Evolutionary conservation across 1,140 invertebrate species (phyloP).

Genomic region (Pantala flavescens): DNA sequence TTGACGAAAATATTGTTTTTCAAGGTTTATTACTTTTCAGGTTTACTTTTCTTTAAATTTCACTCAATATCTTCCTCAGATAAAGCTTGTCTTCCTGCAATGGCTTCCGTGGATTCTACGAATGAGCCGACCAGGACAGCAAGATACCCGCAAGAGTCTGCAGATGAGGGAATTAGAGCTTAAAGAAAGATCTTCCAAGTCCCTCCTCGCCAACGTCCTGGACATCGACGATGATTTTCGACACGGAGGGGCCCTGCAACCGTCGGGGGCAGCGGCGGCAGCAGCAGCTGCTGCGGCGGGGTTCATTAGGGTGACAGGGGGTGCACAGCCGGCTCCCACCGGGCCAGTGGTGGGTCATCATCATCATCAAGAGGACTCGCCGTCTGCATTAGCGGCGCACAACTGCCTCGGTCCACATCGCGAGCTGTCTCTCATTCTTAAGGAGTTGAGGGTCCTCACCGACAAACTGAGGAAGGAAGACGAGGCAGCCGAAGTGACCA

Average conservation of each 20-base stretch:
- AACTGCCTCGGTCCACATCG: slow-evolving; percentile 39
- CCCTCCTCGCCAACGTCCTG: slow-evolving; percentile 82
- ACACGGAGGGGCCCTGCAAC: slow-evolving; percentile 40
- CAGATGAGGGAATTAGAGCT: slow-evolving; percentile 75
- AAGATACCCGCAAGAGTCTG: slow-evolving; percentile 49
- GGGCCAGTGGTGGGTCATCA: neutral
- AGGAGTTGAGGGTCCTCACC: slow-evolving; percentile 77
- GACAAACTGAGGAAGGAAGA: slow-evolving; percentile 80
- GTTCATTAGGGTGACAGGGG: slow-evolving; percentile 19
- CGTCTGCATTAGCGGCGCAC: slow-evolving; percentile 30
- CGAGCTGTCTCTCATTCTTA: slow-evolving; percentile 73
- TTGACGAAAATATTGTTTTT: too few relatives aligned
- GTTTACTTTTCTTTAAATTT: too few relatives aligned
- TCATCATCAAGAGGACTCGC: slow-evolving; percentile 36
- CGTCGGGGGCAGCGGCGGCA: slow-evolving; percentile 36
- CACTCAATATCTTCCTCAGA: slow-evolving; percentile 49
- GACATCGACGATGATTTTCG: slow-evolving; percentile 92
- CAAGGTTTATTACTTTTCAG: too few relatives aligned
- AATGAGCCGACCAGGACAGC: slow-evolving; percentile 82
- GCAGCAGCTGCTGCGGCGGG: slow-evolving; percentile 19
- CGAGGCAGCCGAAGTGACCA: slow-evolving; percentile 80
- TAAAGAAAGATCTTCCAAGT: slow-evolving; percentile 85
- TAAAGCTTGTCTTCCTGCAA: slow-evolving; percentile 85
- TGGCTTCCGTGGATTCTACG: slow-evolving; percentile 93
- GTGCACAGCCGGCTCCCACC: slow-evolving; percentile 27